Evolutionary conservation across 2,797 vertebrate genomes (phyloP).

Genomic region (Anguilla marmorata): DNA sequence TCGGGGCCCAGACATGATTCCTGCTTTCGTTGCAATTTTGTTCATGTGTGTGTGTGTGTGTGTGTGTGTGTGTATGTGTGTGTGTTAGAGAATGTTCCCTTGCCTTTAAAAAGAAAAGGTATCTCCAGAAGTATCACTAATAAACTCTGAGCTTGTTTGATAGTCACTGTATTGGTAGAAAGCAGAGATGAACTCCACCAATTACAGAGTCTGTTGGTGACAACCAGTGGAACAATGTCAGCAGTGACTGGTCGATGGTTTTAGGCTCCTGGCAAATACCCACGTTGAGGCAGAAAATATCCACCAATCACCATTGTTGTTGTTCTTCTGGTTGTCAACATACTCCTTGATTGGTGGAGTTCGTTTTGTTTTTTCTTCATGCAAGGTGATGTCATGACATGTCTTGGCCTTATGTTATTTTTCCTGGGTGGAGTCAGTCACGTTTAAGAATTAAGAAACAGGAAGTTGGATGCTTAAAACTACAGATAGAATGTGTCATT

Average conservation of each 20-base stretch:
- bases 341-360: background rate
- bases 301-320: background rate
- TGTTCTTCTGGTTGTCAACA: background rate
- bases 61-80: background rate
- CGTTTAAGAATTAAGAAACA: conserved; percentile 9
- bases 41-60: background rate
- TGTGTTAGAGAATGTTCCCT: background rate
- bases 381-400: background rate
- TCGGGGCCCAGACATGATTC: background rate
- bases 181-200: background rate
- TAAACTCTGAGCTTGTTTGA: background rate
- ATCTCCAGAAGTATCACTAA: background rate
- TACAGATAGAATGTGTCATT: conserved; percentile 7
- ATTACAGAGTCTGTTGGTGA: background rate
- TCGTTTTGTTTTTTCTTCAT: background rate
- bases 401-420: background rate
- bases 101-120: background rate
- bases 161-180: background rate
- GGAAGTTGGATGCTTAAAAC: conserved; percentile 28
- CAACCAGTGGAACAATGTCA: background rate
- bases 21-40: too few species aligned
- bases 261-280: background rate
- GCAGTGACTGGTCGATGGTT: background rate
- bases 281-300: background rate
- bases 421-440: background rate